Base-by-base conservation (phyloP, 2,113 vertebrate species). In the Petroica traversi region DNA sequence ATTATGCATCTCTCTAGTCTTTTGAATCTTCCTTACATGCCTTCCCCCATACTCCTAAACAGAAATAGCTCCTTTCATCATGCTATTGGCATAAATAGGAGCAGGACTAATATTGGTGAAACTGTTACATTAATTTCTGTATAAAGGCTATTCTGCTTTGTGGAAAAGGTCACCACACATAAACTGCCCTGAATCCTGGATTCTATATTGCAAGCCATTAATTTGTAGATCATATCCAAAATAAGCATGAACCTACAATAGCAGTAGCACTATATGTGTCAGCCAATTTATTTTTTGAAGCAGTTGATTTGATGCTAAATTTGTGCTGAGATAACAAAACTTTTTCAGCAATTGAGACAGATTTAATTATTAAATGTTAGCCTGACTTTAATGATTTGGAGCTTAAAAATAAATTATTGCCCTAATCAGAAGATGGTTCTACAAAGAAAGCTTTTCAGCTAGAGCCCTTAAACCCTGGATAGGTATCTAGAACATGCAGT, bases 1-100 rank as follows among this genome's bases (percentile, higher is more conserved):
- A 95, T 91, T 88, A 94, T 92, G 74, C 74, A 82, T 94, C 46
- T 87, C n/a, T 67, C 45, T 62, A 41, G 57, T 45, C 69, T 95
- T 93, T 72, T 94, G 74, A 79, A 76, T 73, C 38, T 76, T 76
- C 54, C 33, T 89, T 76, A 9, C 33, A 8, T 36, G 25, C n/a
- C 75, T 96, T 94, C 11, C 29, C 26, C 58, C 49, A 54, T 54
- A 76, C 7, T 75, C 46, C 59, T 78, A 58, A 85, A 88, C 34
- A 88, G 38, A 94, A 91, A 85, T 68, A 88, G 8, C 38, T 95
- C 18, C 41, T 95, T 95, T 85, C 38, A 66, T 91, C 78, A 51
- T 20, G 28, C 9, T 69, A 38, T 58, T 85, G 71, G 40, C 57
- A 76, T 72, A 91, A 95, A 88, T 40, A 76, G 38, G 41, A 88